A percentile compares a stretch with the other conserved stretches of the same genome.
phyloP scores from a whole-genome alignment of 2,797 vertebrate species.

The Geotria australis region DNA sequence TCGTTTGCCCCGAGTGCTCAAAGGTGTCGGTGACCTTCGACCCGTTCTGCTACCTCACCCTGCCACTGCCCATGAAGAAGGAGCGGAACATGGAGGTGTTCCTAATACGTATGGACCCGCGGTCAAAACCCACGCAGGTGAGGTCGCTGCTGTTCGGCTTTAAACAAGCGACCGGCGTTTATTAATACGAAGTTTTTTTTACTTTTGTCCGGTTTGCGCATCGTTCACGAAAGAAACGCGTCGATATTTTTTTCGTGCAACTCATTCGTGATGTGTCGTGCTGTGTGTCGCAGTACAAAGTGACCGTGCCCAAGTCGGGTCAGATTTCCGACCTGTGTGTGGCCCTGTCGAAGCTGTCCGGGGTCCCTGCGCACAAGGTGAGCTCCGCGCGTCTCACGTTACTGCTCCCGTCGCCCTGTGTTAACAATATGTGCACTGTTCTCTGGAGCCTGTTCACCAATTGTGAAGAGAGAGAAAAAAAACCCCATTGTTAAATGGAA shows the following conservation, averaged over 20 bases:
- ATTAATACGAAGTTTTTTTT: not conserved
- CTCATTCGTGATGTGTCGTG: not conserved
- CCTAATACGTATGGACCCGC: slow-evolving; percentile 45
- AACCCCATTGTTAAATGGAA: not conserved
- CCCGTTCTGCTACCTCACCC: slow-evolving; percentile 70
- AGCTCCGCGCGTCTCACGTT: slow-evolving; percentile 4
- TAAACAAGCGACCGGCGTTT: no score
- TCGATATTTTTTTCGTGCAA: not conserved
- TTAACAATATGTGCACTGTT: not conserved
- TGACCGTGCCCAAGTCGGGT: slow-evolving; percentile 65
- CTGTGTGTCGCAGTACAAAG: slow-evolving; percentile 22
- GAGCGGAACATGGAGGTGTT: slow-evolving; percentile 60
- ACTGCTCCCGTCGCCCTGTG: not conserved
- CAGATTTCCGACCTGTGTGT: slow-evolving; percentile 48
- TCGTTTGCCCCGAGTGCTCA: slow-evolving; percentile 57
- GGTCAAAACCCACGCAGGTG: slow-evolving; percentile 51
- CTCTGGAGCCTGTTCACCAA: slow-evolving; percentile 1
- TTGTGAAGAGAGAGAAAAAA: not conserved
- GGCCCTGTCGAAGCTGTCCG: slow-evolving; percentile 46
- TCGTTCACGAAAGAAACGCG: not conserved
- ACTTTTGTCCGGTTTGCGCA: no score
- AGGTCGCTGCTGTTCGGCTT: slow-evolving; percentile 2
- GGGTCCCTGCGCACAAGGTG: slow-evolving; percentile 52
- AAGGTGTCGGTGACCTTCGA: slow-evolving; percentile 71
- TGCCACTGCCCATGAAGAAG: slow-evolving; percentile 63